Percentiles rank a stretch among this genome's conserved stretches.
phyloP scores from a whole-genome alignment of 1,140 invertebrate genomes.

The Magallana ariakensis region DNA sequence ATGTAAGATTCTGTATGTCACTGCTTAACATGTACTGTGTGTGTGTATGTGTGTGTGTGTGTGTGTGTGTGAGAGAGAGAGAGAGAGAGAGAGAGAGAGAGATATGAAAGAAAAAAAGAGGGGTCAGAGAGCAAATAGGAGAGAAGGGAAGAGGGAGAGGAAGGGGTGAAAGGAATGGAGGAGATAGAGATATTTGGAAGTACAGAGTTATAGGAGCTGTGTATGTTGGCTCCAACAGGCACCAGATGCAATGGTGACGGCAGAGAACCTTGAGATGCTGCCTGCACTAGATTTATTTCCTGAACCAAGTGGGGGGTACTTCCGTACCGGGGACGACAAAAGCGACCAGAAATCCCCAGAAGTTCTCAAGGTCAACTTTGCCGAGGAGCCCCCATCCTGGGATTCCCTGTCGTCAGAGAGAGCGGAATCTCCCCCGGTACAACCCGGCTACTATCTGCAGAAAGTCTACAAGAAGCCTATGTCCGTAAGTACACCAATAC shows the following conservation, averaged over 20 bases:
- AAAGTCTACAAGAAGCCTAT: conserved; percentile 53
- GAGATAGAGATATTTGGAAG: background rate
- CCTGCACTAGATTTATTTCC: conserved; percentile 62
- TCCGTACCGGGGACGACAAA: conserved; percentile 23
- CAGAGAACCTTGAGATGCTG: conserved; percentile 64
- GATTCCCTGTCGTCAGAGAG: background rate
- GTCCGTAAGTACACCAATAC: conserved; percentile 47
- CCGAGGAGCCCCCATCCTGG: background rate
- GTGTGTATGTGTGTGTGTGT: too few relatives aligned
- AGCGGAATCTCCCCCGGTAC: conserved; percentile 38
- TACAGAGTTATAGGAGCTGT: background rate
- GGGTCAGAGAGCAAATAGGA: too few relatives aligned
- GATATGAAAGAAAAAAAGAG: background rate
- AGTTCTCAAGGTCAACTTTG: conserved; percentile 50
- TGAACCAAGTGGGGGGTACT: conserved; percentile 48
- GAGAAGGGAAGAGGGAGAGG: too few relatives aligned
- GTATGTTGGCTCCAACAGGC: conserved; percentile 53
- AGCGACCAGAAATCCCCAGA: conserved; percentile 50
- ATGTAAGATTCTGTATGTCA: conserved; percentile 63
- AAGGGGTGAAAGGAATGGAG: too few relatives aligned
- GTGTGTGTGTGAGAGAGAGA: background rate
- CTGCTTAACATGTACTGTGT: background rate
- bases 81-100: too few relatives aligned
- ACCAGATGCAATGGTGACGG: conserved; percentile 66
- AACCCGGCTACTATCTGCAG: conserved; percentile 52